These are phyloP conservation scores for Drosophila macrospina DNA, from an alignment of 2,888 invertebrate species.

Conservation along the genomic window DNA sequence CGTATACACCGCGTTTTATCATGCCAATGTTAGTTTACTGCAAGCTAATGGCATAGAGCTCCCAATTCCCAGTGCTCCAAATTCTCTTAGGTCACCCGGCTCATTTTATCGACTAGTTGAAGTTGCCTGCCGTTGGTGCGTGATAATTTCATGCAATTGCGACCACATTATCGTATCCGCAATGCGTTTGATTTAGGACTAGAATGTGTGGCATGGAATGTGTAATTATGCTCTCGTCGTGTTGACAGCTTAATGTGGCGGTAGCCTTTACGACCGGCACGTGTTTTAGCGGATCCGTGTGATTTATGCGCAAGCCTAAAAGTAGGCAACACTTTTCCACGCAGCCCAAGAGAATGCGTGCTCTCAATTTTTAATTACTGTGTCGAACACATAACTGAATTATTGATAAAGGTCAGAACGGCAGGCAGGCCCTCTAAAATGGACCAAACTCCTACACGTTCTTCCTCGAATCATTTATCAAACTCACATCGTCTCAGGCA, in stretches of 20 bases:
- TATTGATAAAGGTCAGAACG: slow-evolving; percentile 71
- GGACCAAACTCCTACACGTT: slow-evolving; percentile 21
- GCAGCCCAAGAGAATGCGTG: slow-evolving; percentile 52
- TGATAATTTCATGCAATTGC: slow-evolving; percentile 73
- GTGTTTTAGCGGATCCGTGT: slow-evolving; percentile 56
- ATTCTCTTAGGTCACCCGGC: neutral
- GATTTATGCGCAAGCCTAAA: slow-evolving; percentile 62
- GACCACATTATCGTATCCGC: slow-evolving; percentile 73
- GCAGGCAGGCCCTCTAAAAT: slow-evolving; percentile 7
- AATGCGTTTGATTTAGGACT: slow-evolving; percentile 71
- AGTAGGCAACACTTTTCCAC: slow-evolving; percentile 34
- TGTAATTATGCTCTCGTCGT: slow-evolving; percentile 62
- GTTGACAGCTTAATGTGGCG: slow-evolving; percentile 71
- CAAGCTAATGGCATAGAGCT: slow-evolving; percentile 25
- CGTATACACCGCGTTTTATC: slow-evolving; percentile 48
- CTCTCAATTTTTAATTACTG: slow-evolving; percentile 73
- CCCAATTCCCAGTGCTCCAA: neutral
- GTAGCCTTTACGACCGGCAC: slow-evolving; percentile 67
- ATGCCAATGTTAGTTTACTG: slow-evolving; percentile 17
- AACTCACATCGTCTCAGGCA: slow-evolving; percentile 9
- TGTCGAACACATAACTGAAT: slow-evolving; percentile 58
- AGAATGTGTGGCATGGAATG: slow-evolving; percentile 70
- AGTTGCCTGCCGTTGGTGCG: slow-evolving; percentile 38
- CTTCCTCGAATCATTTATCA: slow-evolving; percentile 27
- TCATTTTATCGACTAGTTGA: slow-evolving; percentile 13